Conservation (phyloP, 2,113 vertebrate species). For the Stigmatopora nigra region DNA sequence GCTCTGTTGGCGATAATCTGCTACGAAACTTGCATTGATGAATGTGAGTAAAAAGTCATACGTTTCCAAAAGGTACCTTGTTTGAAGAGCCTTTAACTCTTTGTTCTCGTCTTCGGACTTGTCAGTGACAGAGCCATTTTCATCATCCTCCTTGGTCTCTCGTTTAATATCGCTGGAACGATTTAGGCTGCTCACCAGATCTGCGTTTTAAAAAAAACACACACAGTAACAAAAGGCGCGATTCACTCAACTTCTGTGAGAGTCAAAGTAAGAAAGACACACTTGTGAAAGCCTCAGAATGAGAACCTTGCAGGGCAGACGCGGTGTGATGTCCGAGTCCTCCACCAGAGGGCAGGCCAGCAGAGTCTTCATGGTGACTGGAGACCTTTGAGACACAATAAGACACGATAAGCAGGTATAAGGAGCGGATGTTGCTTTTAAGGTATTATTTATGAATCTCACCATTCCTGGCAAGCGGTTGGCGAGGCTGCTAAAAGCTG, state of each 20-base stretch:
- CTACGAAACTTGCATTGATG: constrained; percentile 6
- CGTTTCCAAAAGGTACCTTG: constrained; percentile 72
- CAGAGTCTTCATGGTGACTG: constrained; percentile 74
- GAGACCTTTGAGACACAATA: constrained; percentile 60
- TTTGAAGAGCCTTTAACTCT: constrained; percentile 76
- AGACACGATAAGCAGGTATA: constrained; percentile 3
- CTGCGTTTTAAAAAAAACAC: constrained; percentile 32
- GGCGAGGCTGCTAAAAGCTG: constrained; percentile 71
- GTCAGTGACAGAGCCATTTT: constrained; percentile 78
- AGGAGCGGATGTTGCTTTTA: neutral
- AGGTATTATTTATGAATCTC: constrained; percentile 30
- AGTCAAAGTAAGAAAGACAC: constrained; percentile 30
- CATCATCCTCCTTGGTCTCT: constrained; percentile 89
- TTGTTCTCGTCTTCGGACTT: constrained; percentile 89
- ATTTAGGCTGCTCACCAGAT: constrained; percentile 65
- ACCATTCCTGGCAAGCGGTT: constrained; percentile 77
- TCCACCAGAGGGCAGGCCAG: constrained; percentile 69
- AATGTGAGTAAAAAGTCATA: neutral
- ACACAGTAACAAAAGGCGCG: neutral
- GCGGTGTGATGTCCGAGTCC: constrained; percentile 72
- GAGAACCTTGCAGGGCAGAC: constrained; percentile 72
- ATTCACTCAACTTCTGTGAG: neutral
- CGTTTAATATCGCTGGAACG: constrained; percentile 79
- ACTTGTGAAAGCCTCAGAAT: constrained; percentile 80
- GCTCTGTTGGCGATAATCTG: neutral